Evolutionary conservation across 2,888 invertebrate species (phyloP).

Genomic region (Cyaniris semiargus): DNA sequence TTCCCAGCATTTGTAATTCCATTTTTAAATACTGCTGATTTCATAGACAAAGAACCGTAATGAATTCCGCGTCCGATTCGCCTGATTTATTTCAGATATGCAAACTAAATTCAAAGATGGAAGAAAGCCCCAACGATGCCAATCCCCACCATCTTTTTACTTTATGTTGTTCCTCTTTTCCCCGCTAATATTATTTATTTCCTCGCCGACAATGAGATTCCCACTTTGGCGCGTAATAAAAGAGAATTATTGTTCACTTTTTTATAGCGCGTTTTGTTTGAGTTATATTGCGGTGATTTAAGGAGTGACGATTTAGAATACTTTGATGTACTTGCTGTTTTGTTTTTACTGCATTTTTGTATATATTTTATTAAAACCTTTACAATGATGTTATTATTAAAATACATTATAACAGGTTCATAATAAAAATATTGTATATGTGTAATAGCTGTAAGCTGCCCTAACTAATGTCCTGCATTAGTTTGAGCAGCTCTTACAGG

Average conservation of each 20-base stretch:
- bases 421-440: no score
- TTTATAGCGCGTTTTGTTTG: slow-evolving; percentile 75
- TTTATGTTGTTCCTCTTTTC: slow-evolving; percentile 79
- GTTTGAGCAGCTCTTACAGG: no score
- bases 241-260: slow-evolving; percentile 80
- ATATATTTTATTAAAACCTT: neutral
- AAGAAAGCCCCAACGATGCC: slow-evolving; percentile 77
- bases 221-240: slow-evolving; percentile 79
- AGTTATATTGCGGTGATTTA: slow-evolving; percentile 70
- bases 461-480: no score
- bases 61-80: slow-evolving; percentile 76
- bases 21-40: slow-evolving; percentile 25
- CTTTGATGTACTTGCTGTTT: slow-evolving; percentile 40
- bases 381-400: neutral
- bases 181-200: slow-evolving; percentile 78
- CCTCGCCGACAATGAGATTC: slow-evolving; percentile 79
- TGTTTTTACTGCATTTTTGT: slow-evolving; percentile 21
- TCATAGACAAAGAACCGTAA: slow-evolving; percentile 70
- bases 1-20: neutral
- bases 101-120: slow-evolving; percentile 79
- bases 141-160: slow-evolving; percentile 80
- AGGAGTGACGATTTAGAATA: slow-evolving; percentile 56
- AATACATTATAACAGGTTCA: no score
- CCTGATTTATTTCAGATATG: slow-evolving; percentile 80
- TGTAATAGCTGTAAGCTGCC: no score